Evolutionary conservation across 2,888 invertebrate species (phyloP), one percentile per base, ranked within the genome.

Genomic region (Oxyscelio sp.): DNA sequence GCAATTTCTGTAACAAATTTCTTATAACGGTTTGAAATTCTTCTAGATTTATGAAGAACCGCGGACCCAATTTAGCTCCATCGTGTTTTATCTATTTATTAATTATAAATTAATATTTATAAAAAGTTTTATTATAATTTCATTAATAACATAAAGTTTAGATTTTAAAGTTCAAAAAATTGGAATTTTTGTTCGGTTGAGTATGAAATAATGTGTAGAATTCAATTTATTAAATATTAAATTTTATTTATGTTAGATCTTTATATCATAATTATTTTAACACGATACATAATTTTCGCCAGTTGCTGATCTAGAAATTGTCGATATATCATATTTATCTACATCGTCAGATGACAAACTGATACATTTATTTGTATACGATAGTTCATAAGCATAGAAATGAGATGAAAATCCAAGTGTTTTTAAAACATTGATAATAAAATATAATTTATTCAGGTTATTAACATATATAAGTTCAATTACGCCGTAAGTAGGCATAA

Each of bases 321-420:
- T 40, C 4, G 22, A 13, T 22, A 40, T 13, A 58, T 38, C n/a
- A 40, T 19, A 58, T 13, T 58, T 58, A 21, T 15, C 19, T 21
- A 40, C 38, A 19, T 58, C 21, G 19, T 38, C n/a, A 13, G 19
- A 40, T 34, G 19, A 21, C 2, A 38, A 40, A 21, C 6, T 21
- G n/a, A 58, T 58, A 40, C 19, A 58, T 17, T 58, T 8, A 2
- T 38, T 58, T 38, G 58, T 38, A 15, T 19, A 40, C n/a, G 9
- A 13, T 21, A 58, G 13, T 58, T 58, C 58, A n/a, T 58, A 40
- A 9, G 40, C 58, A 31, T 58, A 58, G 21, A 58, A 58, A 40
- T 58, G 58, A 38, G 58, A 58, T 58, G 58, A 58, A 58, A 58
- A 58, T 58, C 58, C 58, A 58, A 58, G 19, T 34, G 58, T 56